These are phyloP conservation scores for Rhogogaster chlorosoma DNA, from an alignment of 2,888 invertebrate species.

Conservation along the genomic window DNA sequence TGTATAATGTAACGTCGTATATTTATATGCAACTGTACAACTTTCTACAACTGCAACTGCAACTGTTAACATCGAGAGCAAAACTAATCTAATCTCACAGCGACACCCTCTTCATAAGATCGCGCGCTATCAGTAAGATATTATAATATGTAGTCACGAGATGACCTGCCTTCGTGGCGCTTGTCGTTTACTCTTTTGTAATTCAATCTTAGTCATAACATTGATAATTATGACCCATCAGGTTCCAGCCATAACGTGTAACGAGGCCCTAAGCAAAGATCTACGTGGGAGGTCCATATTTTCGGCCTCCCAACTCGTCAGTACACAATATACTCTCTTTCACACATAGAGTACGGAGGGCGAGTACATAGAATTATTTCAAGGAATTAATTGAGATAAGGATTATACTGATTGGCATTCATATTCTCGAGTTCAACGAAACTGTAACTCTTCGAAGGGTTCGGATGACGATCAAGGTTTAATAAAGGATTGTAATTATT, in stretches of 20 bases:
- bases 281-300: constrained; percentile 9
- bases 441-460: constrained; percentile 15
- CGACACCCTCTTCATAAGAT: neutral
- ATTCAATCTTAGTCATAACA: constrained; percentile 33
- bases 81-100: neutral
- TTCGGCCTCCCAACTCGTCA: neutral
- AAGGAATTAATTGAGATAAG: constrained; percentile 3
- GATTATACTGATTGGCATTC: constrained; percentile 41
- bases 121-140: neutral
- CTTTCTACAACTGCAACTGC: no score
- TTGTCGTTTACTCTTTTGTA: neutral
- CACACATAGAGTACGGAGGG: neutral
- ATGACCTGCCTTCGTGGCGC: constrained; percentile 17
- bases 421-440: constrained; percentile 33
- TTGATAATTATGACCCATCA: constrained; percentile 12
- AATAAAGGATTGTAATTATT: constrained; percentile 33
- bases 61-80: neutral
- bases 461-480: neutral
- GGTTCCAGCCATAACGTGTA: neutral
- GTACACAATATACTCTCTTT: neutral
- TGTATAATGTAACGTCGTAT: neutral
- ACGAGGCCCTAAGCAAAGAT: neutral
- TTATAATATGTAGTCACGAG: constrained; percentile 13
- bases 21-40: neutral
- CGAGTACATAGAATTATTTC: neutral